Base-by-base conservation (phyloP, 2,113 vertebrate species). In the Cyprinodon variegatus region DNA sequence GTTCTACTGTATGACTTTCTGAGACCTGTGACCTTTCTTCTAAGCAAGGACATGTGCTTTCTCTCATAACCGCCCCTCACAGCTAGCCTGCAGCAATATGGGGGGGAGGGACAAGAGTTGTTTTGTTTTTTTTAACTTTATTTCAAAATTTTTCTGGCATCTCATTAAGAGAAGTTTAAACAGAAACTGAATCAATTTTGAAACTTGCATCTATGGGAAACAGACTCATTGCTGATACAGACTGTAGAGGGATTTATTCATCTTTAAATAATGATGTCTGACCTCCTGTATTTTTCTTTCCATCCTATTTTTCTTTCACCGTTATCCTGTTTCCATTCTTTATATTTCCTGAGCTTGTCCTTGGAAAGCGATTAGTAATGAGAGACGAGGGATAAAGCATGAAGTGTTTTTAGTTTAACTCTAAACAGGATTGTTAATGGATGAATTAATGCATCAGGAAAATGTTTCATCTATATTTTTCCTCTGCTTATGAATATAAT, bases 341-440 rank as follows among this genome's bases (percentile, higher is more conserved):
- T 72, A 61, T 17, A 45, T 79, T 65, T 72, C 15, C 36, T 69
- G 3, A 63, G 50, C 7, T 37, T 62, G 68, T 83, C 77, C 68
- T 61, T 43, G 0, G 29, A 68, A 78, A 50, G 13, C 22, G 20
- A 29, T 29, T 50, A 40, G 50, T 50, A 20, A 15, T 65, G 50
- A 68, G 45, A 61, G 48, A 48, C 59, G 66, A 12, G 48, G 4
- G 39, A 48, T 22, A 46, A 77, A 82, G 41, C 53, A 68, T 67
- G n/a, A 57, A 81, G 65, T 83, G 69, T 46, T 45, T 68, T 75
- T 71, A 74, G 65, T 64, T 67, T 84, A 43, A 77, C 64, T 72
- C 38, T 4, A 65, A 5, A 8, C 15, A 48, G 40, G 20, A 57
- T 14, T 38, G 15, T 70, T 4, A 63, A 20, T 69, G 6, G 43